These are phyloP conservation scores for Gymnoscelis rufifasciata DNA, from an alignment of 2,888 invertebrate species.

Conservation along the genomic window DNA sequence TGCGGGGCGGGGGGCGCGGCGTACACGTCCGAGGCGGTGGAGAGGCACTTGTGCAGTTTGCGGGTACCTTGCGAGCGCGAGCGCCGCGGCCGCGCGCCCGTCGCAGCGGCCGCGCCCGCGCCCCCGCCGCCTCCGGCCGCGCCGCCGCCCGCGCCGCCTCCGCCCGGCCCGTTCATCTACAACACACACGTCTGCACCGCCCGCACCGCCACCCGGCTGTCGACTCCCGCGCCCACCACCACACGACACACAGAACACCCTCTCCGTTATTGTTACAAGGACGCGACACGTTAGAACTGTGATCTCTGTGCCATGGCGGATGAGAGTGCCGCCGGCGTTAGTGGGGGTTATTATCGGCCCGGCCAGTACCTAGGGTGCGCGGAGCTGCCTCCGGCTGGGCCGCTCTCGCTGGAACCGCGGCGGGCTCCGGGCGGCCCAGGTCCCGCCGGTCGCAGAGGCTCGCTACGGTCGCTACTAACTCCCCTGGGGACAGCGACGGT, in stretches of 20 bases:
- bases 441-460: constrained; percentile 50
- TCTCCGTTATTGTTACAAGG: constrained; percentile 29
- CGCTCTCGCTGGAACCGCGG: constrained; percentile 19
- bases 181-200: constrained; percentile 38
- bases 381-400: constrained; percentile 21
- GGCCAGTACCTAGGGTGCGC: constrained; percentile 41
- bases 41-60: constrained; percentile 94
- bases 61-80: constrained; percentile 97
- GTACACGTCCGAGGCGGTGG: constrained; percentile 91
- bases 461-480: constrained; percentile 59
- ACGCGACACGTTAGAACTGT: constrained; percentile 35
- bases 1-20: constrained; percentile 80
- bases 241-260: constrained; percentile 33
- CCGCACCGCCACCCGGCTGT: constrained; percentile 35
- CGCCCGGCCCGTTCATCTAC: constrained; percentile 51
- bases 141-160: constrained; percentile 34
- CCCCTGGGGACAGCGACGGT: constrained; percentile 55
- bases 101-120: constrained; percentile 53
- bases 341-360: no score
- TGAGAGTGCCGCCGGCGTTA: not conserved
- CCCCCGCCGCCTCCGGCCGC: constrained; percentile 76
- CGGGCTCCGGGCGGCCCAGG: constrained; percentile 22
- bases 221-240: constrained; percentile 34
- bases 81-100: constrained; percentile 76
- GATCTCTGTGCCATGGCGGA: constrained; percentile 45